Percentiles rank a stretch among this genome's conserved stretches.
Evolutionary conservation across 2,797 vertebrate genomes (phyloP).

Genomic region (Mycteria americana): DNA sequence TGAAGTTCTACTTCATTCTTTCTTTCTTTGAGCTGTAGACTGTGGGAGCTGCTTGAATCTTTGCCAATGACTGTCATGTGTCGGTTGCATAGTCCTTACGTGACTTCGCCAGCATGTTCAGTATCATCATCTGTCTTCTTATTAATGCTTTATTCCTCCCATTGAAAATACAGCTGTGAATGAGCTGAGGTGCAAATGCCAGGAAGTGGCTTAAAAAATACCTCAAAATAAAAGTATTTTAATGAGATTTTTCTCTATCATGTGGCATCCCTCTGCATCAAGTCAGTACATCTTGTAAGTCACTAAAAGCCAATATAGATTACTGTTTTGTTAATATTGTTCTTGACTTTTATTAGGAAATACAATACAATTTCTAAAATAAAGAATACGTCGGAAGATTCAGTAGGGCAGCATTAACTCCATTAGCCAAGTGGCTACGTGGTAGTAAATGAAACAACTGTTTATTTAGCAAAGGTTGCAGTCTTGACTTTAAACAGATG

Average conservation of each 20-base stretch:
- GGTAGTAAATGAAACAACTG: constrained; percentile 27
- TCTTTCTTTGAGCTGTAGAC: constrained; percentile 41
- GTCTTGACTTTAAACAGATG: not conserved
- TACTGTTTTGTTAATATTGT: constrained; percentile 36
- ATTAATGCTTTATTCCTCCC: not conserved
- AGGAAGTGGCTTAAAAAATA: not conserved
- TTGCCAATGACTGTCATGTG: constrained; percentile 21
- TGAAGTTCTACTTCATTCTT: constrained; percentile 37
- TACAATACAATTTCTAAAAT: not conserved
- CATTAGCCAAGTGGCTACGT: not conserved
- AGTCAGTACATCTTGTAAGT: not conserved
- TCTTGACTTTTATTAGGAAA: constrained; percentile 65
- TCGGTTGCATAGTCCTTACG: constrained; percentile 3
- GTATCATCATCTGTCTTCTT: not conserved
- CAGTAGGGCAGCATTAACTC: constrained; percentile 13
- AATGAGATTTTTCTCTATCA: constrained; percentile 2
- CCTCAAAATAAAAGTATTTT: not conserved
- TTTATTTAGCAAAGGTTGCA: constrained; percentile 17
- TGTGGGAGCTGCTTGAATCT: constrained; percentile 59
- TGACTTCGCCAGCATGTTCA: constrained; percentile 10
- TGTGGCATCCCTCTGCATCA: not conserved
- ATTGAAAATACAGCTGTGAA: not conserved
- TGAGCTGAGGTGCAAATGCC: not conserved
- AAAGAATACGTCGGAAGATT: not conserved
- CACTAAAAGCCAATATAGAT: constrained; percentile 15